Percentiles rank a stretch among this genome's conserved stretches.
phyloP scores from a whole-genome alignment of 1,140 invertebrate species.

The Diabrotica undecimpunctata region DNA sequence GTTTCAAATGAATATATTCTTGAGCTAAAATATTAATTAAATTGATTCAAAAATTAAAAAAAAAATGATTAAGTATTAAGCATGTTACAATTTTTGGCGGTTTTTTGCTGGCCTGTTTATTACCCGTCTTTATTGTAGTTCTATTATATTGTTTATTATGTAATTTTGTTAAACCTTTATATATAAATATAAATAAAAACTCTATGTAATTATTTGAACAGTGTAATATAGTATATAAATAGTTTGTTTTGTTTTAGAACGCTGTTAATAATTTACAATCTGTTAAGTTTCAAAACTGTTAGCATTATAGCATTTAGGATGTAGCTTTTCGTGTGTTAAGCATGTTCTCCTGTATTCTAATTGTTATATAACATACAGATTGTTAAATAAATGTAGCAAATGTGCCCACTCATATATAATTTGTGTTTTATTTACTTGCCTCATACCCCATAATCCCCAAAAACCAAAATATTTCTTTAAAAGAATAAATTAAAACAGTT shows the following conservation, averaged over 20 bases:
- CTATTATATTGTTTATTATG: background rate
- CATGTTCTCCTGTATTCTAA: conserved; percentile 23
- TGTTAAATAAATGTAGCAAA: conserved; percentile 23
- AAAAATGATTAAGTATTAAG: too few relatives aligned
- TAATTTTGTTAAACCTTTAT: conserved; percentile 5
- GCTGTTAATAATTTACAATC: conserved; percentile 9
- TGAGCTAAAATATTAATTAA: too few relatives aligned
- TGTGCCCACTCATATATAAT: conserved; percentile 16
- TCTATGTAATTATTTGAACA: conserved; percentile 15
- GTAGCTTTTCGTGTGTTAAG: conserved; percentile 23
- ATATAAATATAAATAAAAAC: conserved; percentile 9
- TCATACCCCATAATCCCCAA: too few relatives aligned
- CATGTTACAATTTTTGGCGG: too few relatives aligned
- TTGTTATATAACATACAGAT: conserved; percentile 20
- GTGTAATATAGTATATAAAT: conserved; percentile 18
- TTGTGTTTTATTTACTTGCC: background rate
- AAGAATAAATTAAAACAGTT: too few relatives aligned
- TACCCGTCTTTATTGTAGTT: background rate
- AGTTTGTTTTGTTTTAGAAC: conserved; percentile 13
- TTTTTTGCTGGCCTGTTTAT: too few relatives aligned
- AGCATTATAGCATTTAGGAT: conserved; percentile 19
- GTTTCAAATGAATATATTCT: too few relatives aligned
- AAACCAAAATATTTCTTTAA: too few relatives aligned
- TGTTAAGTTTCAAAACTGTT: conserved; percentile 17
- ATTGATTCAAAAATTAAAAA: too few relatives aligned